These are phyloP conservation scores for Tetraodon nigroviridis DNA, from an alignment of 2,113 vertebrate genomes.

Conservation along the genomic window DNA sequence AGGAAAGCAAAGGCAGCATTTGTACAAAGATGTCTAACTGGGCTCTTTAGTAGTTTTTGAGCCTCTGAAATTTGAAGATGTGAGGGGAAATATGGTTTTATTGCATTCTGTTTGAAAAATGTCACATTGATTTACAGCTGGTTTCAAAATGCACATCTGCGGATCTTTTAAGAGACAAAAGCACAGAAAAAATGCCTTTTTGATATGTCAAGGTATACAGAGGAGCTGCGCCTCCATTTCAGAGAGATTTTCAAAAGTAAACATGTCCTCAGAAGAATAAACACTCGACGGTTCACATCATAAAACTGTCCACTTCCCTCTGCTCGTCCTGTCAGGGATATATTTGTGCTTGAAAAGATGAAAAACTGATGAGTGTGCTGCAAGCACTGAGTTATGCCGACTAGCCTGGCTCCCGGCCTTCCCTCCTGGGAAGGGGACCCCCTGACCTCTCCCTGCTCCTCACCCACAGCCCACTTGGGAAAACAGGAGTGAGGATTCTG, in stretches of 20 bases:
- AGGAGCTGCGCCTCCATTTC: constrained; percentile 8
- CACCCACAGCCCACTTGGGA: constrained; percentile 68
- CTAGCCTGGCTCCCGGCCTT: constrained; percentile 49
- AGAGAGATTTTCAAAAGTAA: constrained; percentile 44
- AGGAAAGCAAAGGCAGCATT: constrained; percentile 14
- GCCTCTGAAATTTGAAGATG: no score
- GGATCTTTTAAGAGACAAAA: no score
- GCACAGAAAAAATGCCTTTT: neutral
- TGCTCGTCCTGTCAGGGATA: constrained; percentile 47
- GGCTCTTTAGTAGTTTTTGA: no score
- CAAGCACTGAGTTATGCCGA: constrained; percentile 50
- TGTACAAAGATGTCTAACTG: neutral
- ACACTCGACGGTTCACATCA: constrained; percentile 62
- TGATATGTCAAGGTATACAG: constrained; percentile 24
- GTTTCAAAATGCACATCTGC: no score
- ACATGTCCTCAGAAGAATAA: constrained; percentile 55
- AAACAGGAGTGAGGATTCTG: constrained; percentile 58
- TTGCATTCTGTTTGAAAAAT: no score
- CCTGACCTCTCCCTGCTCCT: constrained; percentile 63
- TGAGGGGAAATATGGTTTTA: no score
- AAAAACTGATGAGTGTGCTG: constrained; percentile 51
- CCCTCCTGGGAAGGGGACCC: constrained; percentile 64
- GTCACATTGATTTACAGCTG: no score
- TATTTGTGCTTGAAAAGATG: constrained; percentile 48
- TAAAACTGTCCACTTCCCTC: constrained; percentile 44